Conservation (phyloP, 2,113 vertebrate species). For the Cromileptes altivelis region DNA sequence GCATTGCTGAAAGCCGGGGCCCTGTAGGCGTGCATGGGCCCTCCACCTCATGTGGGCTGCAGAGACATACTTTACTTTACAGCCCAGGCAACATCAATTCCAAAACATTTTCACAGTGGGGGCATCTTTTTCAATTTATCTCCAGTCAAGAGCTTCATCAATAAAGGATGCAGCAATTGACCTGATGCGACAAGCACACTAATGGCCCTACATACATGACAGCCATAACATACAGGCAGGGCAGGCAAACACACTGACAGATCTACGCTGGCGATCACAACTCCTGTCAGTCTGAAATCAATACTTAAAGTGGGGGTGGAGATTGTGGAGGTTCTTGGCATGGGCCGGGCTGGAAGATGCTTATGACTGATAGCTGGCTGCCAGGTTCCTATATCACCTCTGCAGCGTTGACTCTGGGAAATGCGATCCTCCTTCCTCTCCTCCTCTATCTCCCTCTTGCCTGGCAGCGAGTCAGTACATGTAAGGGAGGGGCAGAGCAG, state of each 20-base stretch:
- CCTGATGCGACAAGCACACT: constrained; percentile 42
- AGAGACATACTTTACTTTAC: constrained; percentile 26
- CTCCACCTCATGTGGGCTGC: background rate
- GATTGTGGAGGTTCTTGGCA: constrained; percentile 1
- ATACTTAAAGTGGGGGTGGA: constrained; percentile 48
- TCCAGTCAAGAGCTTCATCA: constrained; percentile 56
- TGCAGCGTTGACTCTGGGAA: constrained; percentile 62
- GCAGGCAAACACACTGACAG: constrained; percentile 18
- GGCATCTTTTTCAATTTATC: constrained; percentile 52
- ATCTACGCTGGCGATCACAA: constrained; percentile 36
- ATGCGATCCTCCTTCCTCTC: constrained; percentile 54
- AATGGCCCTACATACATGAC: constrained; percentile 58
- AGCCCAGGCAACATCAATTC: constrained; percentile 28
- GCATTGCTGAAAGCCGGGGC: background rate
- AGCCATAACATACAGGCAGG: constrained; percentile 44
- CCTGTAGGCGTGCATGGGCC: background rate
- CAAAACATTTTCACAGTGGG: constrained; percentile 44
- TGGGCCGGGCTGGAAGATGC: constrained; percentile 20
- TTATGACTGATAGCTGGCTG: constrained; percentile 57
- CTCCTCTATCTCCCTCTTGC: constrained; percentile 8
- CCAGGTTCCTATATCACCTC: constrained; percentile 62
- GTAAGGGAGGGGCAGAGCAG: constrained; percentile 36
- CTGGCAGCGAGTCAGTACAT: constrained; percentile 2
- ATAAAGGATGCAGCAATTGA: constrained; percentile 61
- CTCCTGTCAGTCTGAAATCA: constrained; percentile 59